Base-by-base conservation (phyloP, 2,113 vertebrate genomes). In the Alectura lathami region DNA sequence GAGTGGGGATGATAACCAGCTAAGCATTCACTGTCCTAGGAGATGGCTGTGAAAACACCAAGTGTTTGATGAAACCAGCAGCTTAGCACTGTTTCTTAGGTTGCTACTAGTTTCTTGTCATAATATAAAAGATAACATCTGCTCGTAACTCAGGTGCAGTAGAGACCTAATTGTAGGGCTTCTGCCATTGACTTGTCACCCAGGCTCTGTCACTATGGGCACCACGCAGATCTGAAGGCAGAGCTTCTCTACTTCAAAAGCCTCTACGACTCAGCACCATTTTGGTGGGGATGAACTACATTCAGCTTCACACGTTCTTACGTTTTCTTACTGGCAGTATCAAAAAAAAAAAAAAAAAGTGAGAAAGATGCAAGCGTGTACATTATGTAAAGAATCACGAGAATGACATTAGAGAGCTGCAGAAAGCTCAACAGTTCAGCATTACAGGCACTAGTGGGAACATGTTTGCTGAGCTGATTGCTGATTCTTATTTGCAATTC, bases 401-500 rank as follows among this genome's bases (percentile, higher is more conserved):
- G 69, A 84, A 30, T 14, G 73, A 64, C 45, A 50, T 17, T 27
- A 79, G 54, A 60, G 72, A 16, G 43, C 10, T 86, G 64, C 72
- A 74, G 75, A 85, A 64, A 86, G 85, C 88, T 83, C 85, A 64
- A 6, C 59, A 74, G 81, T 88, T 17, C 56, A 89, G 43, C 64
- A 32, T 48, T 34, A 34, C 45, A 26, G 83, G 67, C 68, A 40
- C 54, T 81, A 57, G 42, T 17, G 72, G 50, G 60, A 89, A 69
- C 30, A 13, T 10, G 21, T 56, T 78, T 64, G 23, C 60, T 32
- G 17, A 88, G 79, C 64, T 78, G 64, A 38, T 60, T 83, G 62
- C 47, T 53, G 60, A 70, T 73, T 73, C 83, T 51, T 90, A 93
- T 95, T 96, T 91, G 92, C 90, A 93, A 94, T 91, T 96, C 92